A percentile compares a stretch with the other conserved stretches of the same genome.
These are phyloP conservation scores for Acanthornis magna DNA, from an alignment of 2,797 vertebrate species.

Conservation along the genomic window DNA sequence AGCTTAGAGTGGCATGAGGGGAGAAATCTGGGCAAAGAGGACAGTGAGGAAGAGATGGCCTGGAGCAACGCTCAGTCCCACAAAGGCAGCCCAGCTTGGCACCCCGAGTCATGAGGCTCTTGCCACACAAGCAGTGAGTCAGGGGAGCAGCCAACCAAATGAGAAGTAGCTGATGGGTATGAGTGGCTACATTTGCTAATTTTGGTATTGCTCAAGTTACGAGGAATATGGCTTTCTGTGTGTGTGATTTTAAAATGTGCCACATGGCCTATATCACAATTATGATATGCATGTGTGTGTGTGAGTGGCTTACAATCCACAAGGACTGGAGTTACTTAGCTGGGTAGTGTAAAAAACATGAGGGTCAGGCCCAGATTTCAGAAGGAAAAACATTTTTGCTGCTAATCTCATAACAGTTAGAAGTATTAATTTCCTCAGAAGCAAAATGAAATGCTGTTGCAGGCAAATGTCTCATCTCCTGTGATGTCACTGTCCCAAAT, in stretches of 20 bases:
- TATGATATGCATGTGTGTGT: rapidly evolving
- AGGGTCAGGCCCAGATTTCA: not conserved
- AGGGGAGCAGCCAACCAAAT: not conserved
- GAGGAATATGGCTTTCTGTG: not conserved
- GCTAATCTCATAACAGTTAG: not conserved
- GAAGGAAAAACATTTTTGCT: not conserved
- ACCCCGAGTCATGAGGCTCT: not conserved
- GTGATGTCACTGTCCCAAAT: not conserved
- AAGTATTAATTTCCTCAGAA: not conserved
- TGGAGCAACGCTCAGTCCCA: not conserved
- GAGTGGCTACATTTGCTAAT: not conserved
- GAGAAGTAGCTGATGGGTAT: not conserved
- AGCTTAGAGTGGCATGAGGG: not conserved
- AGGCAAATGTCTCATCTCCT: not conserved
- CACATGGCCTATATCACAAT: rapidly evolving
- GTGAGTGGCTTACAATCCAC: rapidly evolving
- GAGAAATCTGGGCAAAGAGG: not conserved
- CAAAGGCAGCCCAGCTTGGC: not conserved
- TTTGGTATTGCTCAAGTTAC: not conserved
- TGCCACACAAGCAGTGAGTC: not conserved
- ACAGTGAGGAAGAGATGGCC: not conserved
- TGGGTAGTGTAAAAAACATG: not conserved
- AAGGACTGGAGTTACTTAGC: not conserved
- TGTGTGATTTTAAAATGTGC: not conserved
- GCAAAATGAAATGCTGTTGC: not conserved